phyloP scores from a whole-genome alignment of 1,140 invertebrate species.

The Protaetia brevitarsis region DNA sequence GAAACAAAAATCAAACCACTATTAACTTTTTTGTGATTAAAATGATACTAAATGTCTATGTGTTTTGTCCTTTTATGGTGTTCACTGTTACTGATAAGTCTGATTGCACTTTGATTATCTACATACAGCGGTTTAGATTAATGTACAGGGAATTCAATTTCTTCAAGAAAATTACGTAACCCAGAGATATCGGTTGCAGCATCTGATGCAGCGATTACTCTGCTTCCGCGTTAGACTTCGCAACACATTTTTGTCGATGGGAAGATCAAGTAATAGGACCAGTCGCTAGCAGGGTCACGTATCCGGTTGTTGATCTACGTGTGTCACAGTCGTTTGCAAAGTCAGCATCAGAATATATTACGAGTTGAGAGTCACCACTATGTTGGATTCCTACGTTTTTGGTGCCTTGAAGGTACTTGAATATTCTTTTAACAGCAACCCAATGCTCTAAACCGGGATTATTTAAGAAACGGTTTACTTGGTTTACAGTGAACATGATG shows the following conservation, averaged over 20 bases:
- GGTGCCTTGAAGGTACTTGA: not conserved
- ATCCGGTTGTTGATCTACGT: not conserved
- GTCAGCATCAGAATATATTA: conserved; percentile 17
- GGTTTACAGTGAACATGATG: too few species aligned
- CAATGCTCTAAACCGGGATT: too few species aligned
- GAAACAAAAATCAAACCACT: too few species aligned
- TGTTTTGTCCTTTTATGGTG: too few species aligned
- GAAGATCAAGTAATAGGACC: not conserved
- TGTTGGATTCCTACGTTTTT: not conserved
- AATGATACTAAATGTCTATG: too few species aligned
- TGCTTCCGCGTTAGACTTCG: not conserved
- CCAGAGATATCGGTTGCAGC: not conserved
- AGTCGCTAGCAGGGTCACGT: not conserved
- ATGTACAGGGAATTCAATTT: not conserved
- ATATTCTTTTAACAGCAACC: too few species aligned
- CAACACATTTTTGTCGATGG: not conserved
- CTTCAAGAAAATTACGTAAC: conserved; percentile 24
- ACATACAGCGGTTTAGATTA: not conserved
- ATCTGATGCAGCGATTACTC: not conserved
- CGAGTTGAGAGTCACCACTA: not conserved
- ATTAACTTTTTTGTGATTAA: too few species aligned
- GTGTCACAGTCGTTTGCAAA: not conserved
- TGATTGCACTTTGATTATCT: conserved; percentile 42
- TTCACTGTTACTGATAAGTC: conserved; percentile 45
- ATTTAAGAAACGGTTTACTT: too few species aligned